Evolutionary conservation across 2,113 vertebrate genomes (phyloP), one percentile per base, ranked within the genome.

Genomic region (Ciconia boyciana): DNA sequence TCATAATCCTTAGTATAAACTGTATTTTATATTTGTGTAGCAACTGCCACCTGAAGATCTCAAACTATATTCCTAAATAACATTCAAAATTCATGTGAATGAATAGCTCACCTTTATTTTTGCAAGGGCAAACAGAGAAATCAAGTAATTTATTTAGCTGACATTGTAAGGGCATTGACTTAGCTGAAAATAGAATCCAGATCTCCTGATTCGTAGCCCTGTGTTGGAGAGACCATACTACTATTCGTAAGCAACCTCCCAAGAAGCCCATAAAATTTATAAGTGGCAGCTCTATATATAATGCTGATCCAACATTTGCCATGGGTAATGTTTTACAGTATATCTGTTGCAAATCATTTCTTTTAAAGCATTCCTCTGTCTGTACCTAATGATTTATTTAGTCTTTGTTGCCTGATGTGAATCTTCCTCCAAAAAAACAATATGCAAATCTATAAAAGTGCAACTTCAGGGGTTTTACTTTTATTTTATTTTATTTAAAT

Each of bases 231-330:
- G 43, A 68, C 75, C 83, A 41, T 60, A 65, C 57, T 74, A 41
- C 66, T 65, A 26, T 44, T 64, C 20, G 2, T 54, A 61, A 89
- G 86, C 20, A 78, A 87, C 94, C 93, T 95, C 94, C 94, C 96
- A 97, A 94, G 89, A 94, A 97, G 96, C 61, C 94, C 87, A 97
- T 96, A 97, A 97, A 97, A 92, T n/a, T 96, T 62, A 2, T 62
- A 87, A 72, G 36, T 95, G 94, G 88, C 96, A 97, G 94, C 70
- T 96, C 92, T 92, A 77, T 96, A 93, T 89, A 95, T 97, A 96
- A 95, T 81, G 72, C 90, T 87, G 82, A 94, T 96, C 87, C 94
- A 82, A 94, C 89, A 83, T 88, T 97, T 96, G 95, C 95, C 0
- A 1, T 91, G 89, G 90, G 90, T 97, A 89, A 96, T 97, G 88